Conservation (phyloP, 2,888 invertebrate species). For the Schizaphis graminum region DNA sequence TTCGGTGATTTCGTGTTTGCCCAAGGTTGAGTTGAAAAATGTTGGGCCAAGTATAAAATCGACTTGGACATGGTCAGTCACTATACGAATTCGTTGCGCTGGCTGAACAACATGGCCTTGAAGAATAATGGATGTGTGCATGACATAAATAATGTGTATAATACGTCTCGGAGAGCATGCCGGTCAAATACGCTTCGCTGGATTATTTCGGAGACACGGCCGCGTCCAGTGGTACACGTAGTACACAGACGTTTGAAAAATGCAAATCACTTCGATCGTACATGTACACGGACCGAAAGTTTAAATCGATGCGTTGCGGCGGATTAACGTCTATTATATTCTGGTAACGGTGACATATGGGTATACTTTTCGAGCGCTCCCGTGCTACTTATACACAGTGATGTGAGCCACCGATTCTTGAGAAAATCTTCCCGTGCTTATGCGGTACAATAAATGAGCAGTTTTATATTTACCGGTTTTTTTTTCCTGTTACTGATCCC, state of each 20-base stretch:
- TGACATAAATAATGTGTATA: slow-evolving; percentile 4
- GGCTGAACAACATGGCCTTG: slow-evolving; percentile 44
- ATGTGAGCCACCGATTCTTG: not conserved
- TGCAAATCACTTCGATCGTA: not conserved
- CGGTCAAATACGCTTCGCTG: slow-evolving; percentile 13
- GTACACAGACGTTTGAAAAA: not conserved
- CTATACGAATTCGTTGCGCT: slow-evolving; percentile 41
- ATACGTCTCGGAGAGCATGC: not conserved
- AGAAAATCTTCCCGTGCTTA: not conserved
- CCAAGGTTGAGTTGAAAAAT: slow-evolving; percentile 41
- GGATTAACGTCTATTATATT: not conserved
- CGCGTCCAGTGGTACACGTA: not conserved
- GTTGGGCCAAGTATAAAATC: not conserved
- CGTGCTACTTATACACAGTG: not conserved
- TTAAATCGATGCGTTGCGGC: slow-evolving; percentile 1
- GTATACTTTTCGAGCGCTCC: not conserved
- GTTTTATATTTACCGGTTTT: not conserved
- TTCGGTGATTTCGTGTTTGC: not conserved
- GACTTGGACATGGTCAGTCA: slow-evolving; percentile 39
- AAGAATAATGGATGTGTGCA: not conserved
- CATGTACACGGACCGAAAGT: not conserved
- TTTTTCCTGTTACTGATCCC: not conserved
- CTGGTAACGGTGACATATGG: not conserved
- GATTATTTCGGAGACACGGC: not conserved
- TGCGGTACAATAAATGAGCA: not conserved